Conservation (phyloP, 2,113 vertebrate species). For the Spizaetus ornatus region DNA sequence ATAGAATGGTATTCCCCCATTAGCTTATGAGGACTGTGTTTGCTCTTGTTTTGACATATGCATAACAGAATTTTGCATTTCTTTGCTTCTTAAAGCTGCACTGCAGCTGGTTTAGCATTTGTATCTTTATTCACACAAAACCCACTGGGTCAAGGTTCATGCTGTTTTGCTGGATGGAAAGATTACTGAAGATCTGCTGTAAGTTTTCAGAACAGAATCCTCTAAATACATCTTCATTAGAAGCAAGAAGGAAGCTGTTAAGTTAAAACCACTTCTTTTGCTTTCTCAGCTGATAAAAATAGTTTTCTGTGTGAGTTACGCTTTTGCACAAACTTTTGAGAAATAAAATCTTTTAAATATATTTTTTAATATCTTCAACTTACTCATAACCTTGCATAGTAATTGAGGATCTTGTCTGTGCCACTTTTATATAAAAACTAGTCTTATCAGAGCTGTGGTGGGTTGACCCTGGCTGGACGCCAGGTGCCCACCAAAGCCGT, state of each 20-base stretch:
- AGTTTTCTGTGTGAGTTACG: background rate
- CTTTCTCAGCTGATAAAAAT: background rate
- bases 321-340: background rate
- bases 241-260: background rate
- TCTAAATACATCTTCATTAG: background rate
- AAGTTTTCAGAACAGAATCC: background rate
- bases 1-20: background rate
- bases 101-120: background rate
- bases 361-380: background rate
- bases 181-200: background rate
- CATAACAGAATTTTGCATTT: background rate
- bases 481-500: too few species aligned
- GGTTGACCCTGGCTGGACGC: too few species aligned
- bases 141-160: background rate
- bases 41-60: background rate
- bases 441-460: background rate
- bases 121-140: background rate
- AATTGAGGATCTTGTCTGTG: background rate
- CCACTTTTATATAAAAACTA: background rate
- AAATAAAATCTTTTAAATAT: background rate
- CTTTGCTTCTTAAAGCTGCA: background rate
- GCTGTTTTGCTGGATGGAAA: background rate
- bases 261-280: background rate
- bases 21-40: background rate
- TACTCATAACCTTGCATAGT: background rate